A percentile compares a stretch with the other conserved stretches of the same genome.
phyloP scores from a whole-genome alignment of 2,888 invertebrate genomes.

The Petrolisthes manimaculis region DNA sequence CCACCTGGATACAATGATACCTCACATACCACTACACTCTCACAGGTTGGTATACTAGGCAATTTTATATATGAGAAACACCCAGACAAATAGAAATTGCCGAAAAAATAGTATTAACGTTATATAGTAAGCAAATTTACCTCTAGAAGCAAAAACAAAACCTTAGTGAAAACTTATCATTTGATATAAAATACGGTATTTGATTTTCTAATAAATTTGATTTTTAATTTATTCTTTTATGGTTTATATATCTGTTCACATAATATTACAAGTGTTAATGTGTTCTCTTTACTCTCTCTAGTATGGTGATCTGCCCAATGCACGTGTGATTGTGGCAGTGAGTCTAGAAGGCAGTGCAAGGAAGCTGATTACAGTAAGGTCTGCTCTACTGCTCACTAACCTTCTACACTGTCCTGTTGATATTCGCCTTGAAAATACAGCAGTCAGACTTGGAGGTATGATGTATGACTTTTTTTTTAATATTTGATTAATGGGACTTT shows the following conservation, averaged over 20 bases:
- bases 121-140: too few relatives aligned
- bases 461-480: neutral
- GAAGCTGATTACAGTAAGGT: slow-evolving; percentile 92
- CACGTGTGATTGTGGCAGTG: slow-evolving; percentile 91
- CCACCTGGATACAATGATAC: neutral
- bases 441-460: slow-evolving; percentile 66
- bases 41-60: neutral
- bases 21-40: neutral
- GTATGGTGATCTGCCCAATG: slow-evolving; percentile 71
- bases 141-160: too few relatives aligned
- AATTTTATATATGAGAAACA: neutral
- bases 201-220: too few relatives aligned
- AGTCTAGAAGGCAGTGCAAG: slow-evolving; percentile 92
- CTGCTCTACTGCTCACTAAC: slow-evolving; percentile 87
- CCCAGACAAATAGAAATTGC: too few relatives aligned
- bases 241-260: too few relatives aligned
- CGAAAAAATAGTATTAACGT: too few relatives aligned
- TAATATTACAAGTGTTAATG: too few relatives aligned
- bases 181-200: too few relatives aligned
- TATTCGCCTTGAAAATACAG: slow-evolving; percentile 77
- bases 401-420: slow-evolving; percentile 80
- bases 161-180: too few relatives aligned
- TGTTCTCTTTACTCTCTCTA: neutral
- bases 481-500: neutral
- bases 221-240: too few relatives aligned